Conservation (phyloP, 2,888 invertebrate genomes). For the Molanna angustata region DNA sequence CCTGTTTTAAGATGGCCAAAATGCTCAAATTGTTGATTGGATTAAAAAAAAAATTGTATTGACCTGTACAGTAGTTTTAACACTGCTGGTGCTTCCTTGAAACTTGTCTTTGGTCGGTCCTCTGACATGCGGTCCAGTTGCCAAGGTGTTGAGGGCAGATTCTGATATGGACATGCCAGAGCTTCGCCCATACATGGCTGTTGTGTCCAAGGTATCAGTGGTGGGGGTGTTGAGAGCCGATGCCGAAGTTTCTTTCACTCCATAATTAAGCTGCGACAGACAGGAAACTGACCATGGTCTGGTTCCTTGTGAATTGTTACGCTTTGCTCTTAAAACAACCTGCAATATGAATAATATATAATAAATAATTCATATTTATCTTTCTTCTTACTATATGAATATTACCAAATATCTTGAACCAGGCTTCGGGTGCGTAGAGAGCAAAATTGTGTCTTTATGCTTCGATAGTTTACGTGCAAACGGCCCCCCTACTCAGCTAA, state of each 20-base stretch:
- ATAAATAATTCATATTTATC: too few relatives aligned
- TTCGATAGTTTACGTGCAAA: too few relatives aligned
- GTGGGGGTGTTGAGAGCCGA: slow-evolving; percentile 37
- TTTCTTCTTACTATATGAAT: too few relatives aligned
- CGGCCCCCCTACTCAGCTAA: too few relatives aligned
- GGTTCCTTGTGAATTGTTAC: slow-evolving; percentile 52
- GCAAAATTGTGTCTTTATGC: too few relatives aligned
- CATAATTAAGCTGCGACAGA: slow-evolving; percentile 67
- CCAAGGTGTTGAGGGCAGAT: slow-evolving; percentile 77
- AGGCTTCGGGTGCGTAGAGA: too few relatives aligned
- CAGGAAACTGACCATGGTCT: slow-evolving; percentile 90
- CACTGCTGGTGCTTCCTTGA: slow-evolving; percentile 44
- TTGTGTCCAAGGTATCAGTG: slow-evolving; percentile 34
- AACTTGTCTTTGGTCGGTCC: slow-evolving; percentile 47
- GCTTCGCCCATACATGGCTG: slow-evolving; percentile 45
- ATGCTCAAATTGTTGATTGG: too few relatives aligned
- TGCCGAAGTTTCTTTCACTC: slow-evolving; percentile 41
- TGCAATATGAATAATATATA: too few relatives aligned
- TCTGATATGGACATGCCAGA: slow-evolving; percentile 83
- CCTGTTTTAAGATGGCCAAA: too few relatives aligned
- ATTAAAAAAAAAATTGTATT: too few relatives aligned
- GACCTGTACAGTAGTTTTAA: slow-evolving; percentile 49
- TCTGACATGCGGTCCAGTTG: slow-evolving; percentile 41
- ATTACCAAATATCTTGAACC: too few relatives aligned
- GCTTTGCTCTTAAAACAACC: slow-evolving; percentile 65